Evolutionary conservation across 2,888 invertebrate species (phyloP).

Genomic region (Beris chalybata): DNA sequence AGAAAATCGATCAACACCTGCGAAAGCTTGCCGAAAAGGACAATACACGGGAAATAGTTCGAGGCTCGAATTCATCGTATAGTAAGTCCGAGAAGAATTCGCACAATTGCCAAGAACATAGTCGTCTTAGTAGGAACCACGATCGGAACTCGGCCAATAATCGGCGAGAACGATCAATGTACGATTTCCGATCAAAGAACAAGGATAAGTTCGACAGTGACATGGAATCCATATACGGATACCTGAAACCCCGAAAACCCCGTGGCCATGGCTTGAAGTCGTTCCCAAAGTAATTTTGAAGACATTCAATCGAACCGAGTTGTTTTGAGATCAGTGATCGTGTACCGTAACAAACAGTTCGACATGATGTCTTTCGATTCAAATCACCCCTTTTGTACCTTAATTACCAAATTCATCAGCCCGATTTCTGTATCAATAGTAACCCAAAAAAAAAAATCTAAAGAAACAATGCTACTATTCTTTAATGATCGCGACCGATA

Average conservation of each 20-base stretch:
- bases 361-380: too few relatives aligned
- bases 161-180: constrained; percentile 26
- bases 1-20: constrained; percentile 32
- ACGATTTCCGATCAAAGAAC: constrained; percentile 20
- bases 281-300: constrained; percentile 42
- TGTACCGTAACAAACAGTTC: too few relatives aligned
- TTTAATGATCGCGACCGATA: too few relatives aligned
- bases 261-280: constrained; percentile 55
- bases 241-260: constrained; percentile 55
- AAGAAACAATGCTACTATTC: too few relatives aligned
- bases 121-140: constrained; percentile 21
- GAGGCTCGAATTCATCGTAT: constrained; percentile 8
- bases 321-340: too few relatives aligned
- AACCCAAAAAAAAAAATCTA: too few relatives aligned
- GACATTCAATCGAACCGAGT: too few relatives aligned
- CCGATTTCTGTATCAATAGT: too few relatives aligned
- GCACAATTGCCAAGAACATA: constrained; percentile 5
- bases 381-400: too few relatives aligned
- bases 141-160: constrained; percentile 25
- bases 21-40: constrained; percentile 28
- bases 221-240: constrained; percentile 57
- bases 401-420: too few relatives aligned
- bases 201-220: constrained; percentile 51
- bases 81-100: constrained; percentile 15
- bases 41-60: constrained; percentile 12